Evolutionary conservation across 2,888 invertebrate species (phyloP), one percentile per base, ranked within the genome.

Genomic region (Chymomyza caudatula): DNA sequence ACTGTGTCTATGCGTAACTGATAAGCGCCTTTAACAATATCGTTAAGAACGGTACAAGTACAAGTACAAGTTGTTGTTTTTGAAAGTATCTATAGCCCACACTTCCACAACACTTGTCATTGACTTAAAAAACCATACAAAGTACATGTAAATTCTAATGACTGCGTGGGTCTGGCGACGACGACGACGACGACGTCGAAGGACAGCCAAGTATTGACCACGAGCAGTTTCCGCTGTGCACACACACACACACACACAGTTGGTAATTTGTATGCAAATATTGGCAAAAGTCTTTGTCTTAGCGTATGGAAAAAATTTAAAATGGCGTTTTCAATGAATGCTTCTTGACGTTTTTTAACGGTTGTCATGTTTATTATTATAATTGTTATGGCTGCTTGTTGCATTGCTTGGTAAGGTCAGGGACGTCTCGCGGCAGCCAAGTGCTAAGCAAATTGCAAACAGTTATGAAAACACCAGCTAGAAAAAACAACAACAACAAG

Each of bases 1-100:
- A 37, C n/a, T n/a, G 43, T 65, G 57, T 53, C 59, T 65, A 44
- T 47, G 29, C 51, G 29, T 37, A 37, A 67, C 80, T 80, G 80
- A 85, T 80, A 85, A 85, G 80, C 82, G 67, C 69, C 71, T 63
- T 65, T 61, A 77, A 69, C 75, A 67, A 60, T 67, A 60, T 74
- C 63, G 66, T 70, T 76, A 78, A 76, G 76, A 78, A 76, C 15
- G 11, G 25, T 53, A 25, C 25, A 53, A 44, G 69, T 73, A 52
- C 64, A 61, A 63, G 47, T 69, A 2, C 15, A 1, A 37, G 15
- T 54, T 15, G 25, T 22, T 37, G 5, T 15, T 55, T 42, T 56
- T 56, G 42, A 42, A 56, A 51, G 51, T 37, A 15, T 37, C 15
- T 29, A 58, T 25, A 60, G 56, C 77, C 79, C 71, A 83, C 85